Base-by-base conservation (phyloP, 2,113 vertebrate species). In the Protobothrops flavoviridis region DNA sequence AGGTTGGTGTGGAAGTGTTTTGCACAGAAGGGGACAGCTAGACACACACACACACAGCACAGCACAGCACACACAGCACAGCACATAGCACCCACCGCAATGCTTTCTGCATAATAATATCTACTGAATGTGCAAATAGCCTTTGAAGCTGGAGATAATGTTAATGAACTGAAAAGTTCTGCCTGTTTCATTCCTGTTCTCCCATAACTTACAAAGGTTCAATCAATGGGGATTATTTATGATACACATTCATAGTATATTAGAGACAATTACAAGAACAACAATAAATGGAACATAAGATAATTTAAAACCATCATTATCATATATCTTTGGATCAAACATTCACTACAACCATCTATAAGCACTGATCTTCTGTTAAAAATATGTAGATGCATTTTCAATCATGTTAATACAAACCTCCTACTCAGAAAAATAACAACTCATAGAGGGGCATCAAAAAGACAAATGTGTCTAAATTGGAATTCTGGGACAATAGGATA, bases 161-260 rank as follows among this genome's bases (percentile, higher is more conserved):
- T 29, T 88, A 89, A 74, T 81, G 61, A 87, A 92, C n/a, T 55
- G 48, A 92, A 69, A 92, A 88, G 24, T 20, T 61, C n/a, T 69
- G 55, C 53, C 48, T 7, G 53, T 92, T 92, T 92, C 45, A 45
- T 92, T 92, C n/a, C 6, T 55, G 26, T 88, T 92, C 50, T 74
- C 88, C 55, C 50, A 92, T 92, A 45, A 92, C n/a, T 92, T 88
- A 92, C 29, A 74, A 88, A 88, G 50, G 33, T 23, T 92, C 74
- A 56, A 81, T 92, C 91, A 92, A 88, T 88, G 53, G 50, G 24
- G 3, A 50, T 56, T 55, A 88, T 88, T 24, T 92, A 88, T 56
- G 86, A 81, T 29, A 61, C 33, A 55, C 87, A 92, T 88, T 88
- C 86, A 74, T 53, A 69, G 26, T 69, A 88, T 69, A 29, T 55